These are phyloP conservation scores for Prinia subflava DNA, from an alignment of 2,113 vertebrate species.

Conservation along the genomic window DNA sequence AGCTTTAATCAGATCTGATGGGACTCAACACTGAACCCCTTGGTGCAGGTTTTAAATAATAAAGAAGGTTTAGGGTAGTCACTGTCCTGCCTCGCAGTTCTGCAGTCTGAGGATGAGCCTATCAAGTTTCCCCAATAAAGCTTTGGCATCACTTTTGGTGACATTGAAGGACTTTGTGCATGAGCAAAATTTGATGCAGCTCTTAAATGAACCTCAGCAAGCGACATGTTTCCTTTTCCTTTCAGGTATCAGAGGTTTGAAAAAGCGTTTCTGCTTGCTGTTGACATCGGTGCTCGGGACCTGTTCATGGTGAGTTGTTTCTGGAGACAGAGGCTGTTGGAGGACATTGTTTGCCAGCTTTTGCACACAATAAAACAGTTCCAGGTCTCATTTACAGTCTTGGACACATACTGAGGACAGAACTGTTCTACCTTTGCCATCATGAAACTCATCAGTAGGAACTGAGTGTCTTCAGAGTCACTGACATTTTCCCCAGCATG, in stretches of 20 bases:
- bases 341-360: constrained; percentile 53
- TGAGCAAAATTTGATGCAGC: not conserved
- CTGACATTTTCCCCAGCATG: constrained; percentile 40
- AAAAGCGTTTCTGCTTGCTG: constrained; percentile 94
- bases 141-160: not conserved
- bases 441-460: constrained; percentile 42
- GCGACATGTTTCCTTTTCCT: not conserved
- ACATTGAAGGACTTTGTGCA: not conserved
- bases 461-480: constrained; percentile 14
- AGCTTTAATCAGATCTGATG: not conserved
- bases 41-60: not conserved
- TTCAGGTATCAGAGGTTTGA: constrained; percentile 90
- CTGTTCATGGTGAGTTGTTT: constrained; percentile 94
- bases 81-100: not conserved
- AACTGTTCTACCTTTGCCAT: constrained; percentile 33
- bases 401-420: not conserved
- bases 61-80: not conserved
- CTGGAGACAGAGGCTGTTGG: constrained; percentile 27
- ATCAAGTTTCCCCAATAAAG: not conserved
- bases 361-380: constrained; percentile 46
- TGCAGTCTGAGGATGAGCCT: not conserved
- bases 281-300: constrained; percentile 90
- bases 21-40: not conserved
- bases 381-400: constrained; percentile 38
- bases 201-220: not conserved